Percentiles rank a stretch among this genome's conserved stretches.
phyloP scores from a whole-genome alignment of 2,888 invertebrate genomes.

The Ochropleura plecta region DNA sequence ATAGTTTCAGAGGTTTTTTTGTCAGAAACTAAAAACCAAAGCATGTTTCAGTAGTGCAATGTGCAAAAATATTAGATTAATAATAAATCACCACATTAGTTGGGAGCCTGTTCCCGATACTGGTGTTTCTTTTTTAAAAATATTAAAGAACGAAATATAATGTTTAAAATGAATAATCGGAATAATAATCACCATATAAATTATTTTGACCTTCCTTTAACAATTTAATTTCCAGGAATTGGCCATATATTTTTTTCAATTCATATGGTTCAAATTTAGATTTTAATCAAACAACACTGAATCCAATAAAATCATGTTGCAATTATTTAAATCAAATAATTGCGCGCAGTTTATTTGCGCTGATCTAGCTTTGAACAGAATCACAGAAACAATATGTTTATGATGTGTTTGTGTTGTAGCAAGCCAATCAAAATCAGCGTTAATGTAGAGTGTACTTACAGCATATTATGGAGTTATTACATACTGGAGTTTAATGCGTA shows the following conservation, averaged over 20 bases:
- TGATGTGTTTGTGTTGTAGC: slow-evolving; percentile 42
- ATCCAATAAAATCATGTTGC: slow-evolving; percentile 29
- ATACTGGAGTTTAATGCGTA: slow-evolving; percentile 31
- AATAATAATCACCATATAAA: too few species aligned
- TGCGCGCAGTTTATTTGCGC: slow-evolving; percentile 29
- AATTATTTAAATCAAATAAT: slow-evolving; percentile 34
- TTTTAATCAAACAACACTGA: background rate
- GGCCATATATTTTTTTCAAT: background rate
- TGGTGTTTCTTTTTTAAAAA: too few species aligned
- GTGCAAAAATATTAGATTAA: background rate
- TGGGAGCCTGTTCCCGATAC: too few species aligned
- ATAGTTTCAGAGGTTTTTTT: background rate
- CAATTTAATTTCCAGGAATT: too few species aligned
- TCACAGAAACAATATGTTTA: slow-evolving; percentile 33
- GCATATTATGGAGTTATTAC: slow-evolving; percentile 48
- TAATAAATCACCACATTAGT: too few species aligned
- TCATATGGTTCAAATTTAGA: background rate
- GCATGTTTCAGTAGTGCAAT: background rate
- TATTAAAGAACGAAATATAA: too few species aligned
- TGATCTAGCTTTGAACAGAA: slow-evolving; percentile 27
- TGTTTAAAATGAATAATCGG: too few species aligned
- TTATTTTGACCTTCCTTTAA: too few species aligned
- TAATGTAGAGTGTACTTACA: slow-evolving; percentile 41
- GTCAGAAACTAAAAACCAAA: background rate
- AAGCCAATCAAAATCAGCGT: slow-evolving; percentile 46